A percentile compares a stretch with the other conserved stretches of the same genome.
Conservation (phyloP, 2,113 vertebrate species). For the Mesocricetus auratus region DNA sequence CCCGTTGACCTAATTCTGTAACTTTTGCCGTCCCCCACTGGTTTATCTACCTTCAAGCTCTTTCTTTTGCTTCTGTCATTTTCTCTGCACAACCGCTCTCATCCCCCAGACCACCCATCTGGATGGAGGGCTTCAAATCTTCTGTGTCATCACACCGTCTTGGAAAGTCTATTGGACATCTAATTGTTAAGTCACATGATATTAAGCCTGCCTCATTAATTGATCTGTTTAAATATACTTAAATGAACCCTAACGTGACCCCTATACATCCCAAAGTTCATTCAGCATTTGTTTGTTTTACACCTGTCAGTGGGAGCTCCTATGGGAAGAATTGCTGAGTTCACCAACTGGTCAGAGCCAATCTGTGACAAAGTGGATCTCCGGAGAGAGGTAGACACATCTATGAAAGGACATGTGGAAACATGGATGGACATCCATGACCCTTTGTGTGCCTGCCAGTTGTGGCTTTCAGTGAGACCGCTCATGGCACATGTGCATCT, state of each 20-base stretch:
- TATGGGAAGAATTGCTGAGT: not conserved
- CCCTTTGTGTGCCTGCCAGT: rapidly evolving
- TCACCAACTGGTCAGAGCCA: not conserved
- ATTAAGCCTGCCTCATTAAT: slow-evolving; percentile 69
- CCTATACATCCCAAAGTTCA: slow-evolving; percentile 28
- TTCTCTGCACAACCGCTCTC: slow-evolving; percentile 61
- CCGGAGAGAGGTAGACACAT: not conserved
- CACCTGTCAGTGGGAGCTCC: slow-evolving; percentile 58
- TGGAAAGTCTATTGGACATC: slow-evolving; percentile 37
- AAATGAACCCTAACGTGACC: slow-evolving; percentile 54
- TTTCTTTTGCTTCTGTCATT: slow-evolving; percentile 58
- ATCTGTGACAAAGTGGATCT: not conserved
- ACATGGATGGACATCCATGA: too few species aligned
- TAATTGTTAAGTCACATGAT: slow-evolving; percentile 73
- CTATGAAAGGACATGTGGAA: not conserved
- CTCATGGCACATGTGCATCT: not conserved
- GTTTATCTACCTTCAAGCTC: slow-evolving; percentile 62
- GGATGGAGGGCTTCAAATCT: slow-evolving; percentile 58
- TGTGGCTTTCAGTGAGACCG: not conserved
- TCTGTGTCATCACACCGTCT: not conserved
- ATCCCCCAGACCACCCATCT: slow-evolving; percentile 84
- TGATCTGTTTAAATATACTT: slow-evolving; percentile 81
- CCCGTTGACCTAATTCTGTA: slow-evolving; percentile 66
- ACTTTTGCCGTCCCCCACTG: not conserved
- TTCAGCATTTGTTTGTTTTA: slow-evolving; percentile 43